Conservation (phyloP, 2,888 invertebrate genomes). For the Elysia crispata region DNA sequence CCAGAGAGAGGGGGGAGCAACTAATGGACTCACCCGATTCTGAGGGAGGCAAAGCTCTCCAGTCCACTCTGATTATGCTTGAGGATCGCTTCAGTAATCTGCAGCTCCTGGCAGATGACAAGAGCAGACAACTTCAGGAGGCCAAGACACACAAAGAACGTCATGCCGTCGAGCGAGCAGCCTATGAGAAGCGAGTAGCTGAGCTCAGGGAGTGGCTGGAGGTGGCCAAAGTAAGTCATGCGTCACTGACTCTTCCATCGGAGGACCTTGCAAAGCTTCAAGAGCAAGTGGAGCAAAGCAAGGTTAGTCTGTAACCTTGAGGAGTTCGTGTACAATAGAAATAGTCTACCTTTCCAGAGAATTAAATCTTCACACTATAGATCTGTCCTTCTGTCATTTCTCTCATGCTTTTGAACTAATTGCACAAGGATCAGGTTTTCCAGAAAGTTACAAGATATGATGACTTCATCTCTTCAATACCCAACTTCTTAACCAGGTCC, state of each 20-base stretch:
- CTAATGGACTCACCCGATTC: constrained; percentile 65
- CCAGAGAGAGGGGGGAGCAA: constrained; percentile 63
- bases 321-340: not conserved
- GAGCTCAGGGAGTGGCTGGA: constrained; percentile 70
- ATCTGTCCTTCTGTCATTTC: too few species aligned
- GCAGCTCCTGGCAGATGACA: constrained; percentile 65
- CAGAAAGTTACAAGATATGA: too few species aligned
- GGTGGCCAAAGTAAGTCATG: constrained; percentile 64
- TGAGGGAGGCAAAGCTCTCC: constrained; percentile 68
- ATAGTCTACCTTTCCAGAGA: not conserved
- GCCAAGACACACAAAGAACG: constrained; percentile 62
- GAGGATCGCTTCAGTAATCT: constrained; percentile 65
- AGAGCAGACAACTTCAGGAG: constrained; percentile 66
- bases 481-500: too few species aligned
- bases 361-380: not conserved
- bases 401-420: too few species aligned
- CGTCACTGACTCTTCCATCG: constrained; percentile 60
- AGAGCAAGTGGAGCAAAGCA: constrained; percentile 66
- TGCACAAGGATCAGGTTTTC: too few species aligned
- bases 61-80: constrained; percentile 70
- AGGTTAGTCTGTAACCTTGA: constrained; percentile 56
- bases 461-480: too few species aligned
- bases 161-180: constrained; percentile 60
- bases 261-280: constrained; percentile 61
- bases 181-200: constrained; percentile 65